Conservation (phyloP, 2,113 vertebrate genomes). For the Callipepla californica region DNA sequence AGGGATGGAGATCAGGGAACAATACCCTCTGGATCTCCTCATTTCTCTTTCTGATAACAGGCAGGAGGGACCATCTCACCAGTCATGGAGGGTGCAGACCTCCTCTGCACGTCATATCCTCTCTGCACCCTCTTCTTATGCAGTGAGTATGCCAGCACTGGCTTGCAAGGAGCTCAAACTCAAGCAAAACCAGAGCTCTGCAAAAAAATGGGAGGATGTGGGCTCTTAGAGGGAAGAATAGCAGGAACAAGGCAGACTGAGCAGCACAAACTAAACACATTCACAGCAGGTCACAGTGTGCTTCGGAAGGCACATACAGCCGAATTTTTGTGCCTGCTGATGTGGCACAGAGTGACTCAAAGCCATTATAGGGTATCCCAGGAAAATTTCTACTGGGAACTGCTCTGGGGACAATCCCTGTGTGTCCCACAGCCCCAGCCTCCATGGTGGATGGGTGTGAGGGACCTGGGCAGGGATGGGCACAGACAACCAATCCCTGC, state of each 20-base stretch:
- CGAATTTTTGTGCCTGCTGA: neutral
- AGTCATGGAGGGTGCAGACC: too few species aligned
- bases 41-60: neutral
- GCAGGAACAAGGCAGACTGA: neutral
- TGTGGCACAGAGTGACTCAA: fast-evolving
- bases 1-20: neutral
- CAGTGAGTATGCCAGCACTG: fast-evolving
- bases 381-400: neutral
- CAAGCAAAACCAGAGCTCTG: neutral
- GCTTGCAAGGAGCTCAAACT: neutral
- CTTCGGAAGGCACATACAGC: neutral
- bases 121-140: too few species aligned
- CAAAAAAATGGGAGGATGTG: conserved; percentile 20
- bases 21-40: neutral
- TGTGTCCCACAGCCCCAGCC: neutral
- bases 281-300: neutral
- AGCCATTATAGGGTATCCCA: neutral
- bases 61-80: neutral
- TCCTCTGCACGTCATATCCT: too few species aligned
- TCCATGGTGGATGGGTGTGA: fast-evolving
- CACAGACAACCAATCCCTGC: neutral
- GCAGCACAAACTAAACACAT: neutral
- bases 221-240: conserved; percentile 33
- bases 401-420: neutral
- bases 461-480: neutral